Percentiles rank a stretch among this genome's conserved stretches.
These are phyloP conservation scores for Tapera naevia DNA, from an alignment of 2,797 vertebrate genomes.

Conservation along the genomic window DNA sequence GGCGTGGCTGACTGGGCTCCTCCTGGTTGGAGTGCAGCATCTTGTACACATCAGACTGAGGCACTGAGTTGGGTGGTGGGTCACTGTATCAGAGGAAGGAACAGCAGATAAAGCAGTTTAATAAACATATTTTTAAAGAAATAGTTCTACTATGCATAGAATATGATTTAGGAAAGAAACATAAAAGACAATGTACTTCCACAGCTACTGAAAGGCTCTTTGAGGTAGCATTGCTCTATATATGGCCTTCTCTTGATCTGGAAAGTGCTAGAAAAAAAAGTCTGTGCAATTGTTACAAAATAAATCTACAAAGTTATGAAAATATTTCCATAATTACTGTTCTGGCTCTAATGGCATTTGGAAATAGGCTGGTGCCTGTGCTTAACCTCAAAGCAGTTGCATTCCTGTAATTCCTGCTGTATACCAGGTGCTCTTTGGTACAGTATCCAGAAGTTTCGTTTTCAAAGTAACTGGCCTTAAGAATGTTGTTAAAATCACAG, in stretches of 20 bases:
- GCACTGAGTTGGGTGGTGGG: slow-evolving; percentile 58
- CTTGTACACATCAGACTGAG: slow-evolving; percentile 90
- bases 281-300: not conserved
- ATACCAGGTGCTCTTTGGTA: not conserved
- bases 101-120: slow-evolving; percentile 3
- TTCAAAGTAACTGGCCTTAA: not conserved
- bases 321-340: not conserved
- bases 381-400: not conserved
- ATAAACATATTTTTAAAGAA: not conserved
- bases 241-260: not conserved
- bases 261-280: not conserved
- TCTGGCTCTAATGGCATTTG: not conserved
- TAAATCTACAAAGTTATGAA: not conserved
- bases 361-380: not conserved
- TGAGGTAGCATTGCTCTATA: not conserved
- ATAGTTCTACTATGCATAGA: not conserved
- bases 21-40: slow-evolving; percentile 87
- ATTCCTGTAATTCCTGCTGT: not conserved
- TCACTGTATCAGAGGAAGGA: slow-evolving; percentile 77
- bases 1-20: slow-evolving; percentile 85
- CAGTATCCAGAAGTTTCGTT: not conserved
- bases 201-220: not conserved
- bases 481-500: not conserved
- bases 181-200: not conserved
- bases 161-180: not conserved